Evolutionary conservation across 2,113 vertebrate species (phyloP).

Genomic region (Pseudorectes ferrugineus): DNA sequence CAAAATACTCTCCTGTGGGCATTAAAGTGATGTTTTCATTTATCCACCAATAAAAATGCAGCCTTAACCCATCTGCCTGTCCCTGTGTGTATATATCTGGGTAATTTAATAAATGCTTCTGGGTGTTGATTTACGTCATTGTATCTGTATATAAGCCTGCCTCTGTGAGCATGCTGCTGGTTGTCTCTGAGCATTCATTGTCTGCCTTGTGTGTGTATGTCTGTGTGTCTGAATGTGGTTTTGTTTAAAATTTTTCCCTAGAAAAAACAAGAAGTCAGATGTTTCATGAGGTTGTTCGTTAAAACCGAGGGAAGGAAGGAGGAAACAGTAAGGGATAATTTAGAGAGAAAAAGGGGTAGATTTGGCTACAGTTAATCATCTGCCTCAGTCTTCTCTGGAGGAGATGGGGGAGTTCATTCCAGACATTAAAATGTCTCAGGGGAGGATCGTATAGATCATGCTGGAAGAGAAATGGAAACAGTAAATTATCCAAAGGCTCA

Average conservation of each 20-base stretch:
- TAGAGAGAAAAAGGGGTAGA: not conserved
- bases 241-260: conserved; percentile 46
- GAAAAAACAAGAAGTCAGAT: conserved; percentile 37
- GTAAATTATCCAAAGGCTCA: conserved; percentile 33
- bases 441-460: not conserved
- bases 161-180: conserved; percentile 23
- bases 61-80: conserved; percentile 21
- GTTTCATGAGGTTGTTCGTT: conserved; percentile 4
- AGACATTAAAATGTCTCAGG: conserved; percentile 15
- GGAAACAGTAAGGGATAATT: conserved; percentile 31
- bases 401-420: conserved; percentile 18
- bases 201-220: not conserved
- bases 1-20: conserved; percentile 14
- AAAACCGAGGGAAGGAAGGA: conserved; percentile 31
- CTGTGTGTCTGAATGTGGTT: conserved; percentile 48
- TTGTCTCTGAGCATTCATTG: conserved; percentile 42
- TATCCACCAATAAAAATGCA: not conserved
- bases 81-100: conserved; percentile 45
- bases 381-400: not conserved
- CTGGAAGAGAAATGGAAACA: conserved; percentile 15
- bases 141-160: conserved; percentile 21
- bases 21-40: conserved; percentile 27
- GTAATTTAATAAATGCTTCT: conserved; percentile 59
- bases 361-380: conserved; percentile 30
- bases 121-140: conserved; percentile 62